These are phyloP conservation scores for Gnathonemus echidnorhynchus DNA, from an alignment of 2,113 vertebrate species.

Conservation along the genomic window DNA sequence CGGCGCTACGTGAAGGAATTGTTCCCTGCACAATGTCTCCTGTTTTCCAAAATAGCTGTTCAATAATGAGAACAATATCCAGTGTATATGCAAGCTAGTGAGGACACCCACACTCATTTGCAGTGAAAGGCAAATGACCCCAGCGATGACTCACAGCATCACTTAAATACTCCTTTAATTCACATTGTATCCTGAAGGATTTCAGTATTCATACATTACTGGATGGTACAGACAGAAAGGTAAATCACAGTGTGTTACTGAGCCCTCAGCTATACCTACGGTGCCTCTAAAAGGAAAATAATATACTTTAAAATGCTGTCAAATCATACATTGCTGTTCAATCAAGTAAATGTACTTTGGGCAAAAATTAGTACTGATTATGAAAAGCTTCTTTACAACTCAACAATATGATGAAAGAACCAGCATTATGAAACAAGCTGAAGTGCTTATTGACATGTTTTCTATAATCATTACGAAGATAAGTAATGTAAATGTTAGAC, in stretches of 20 bases:
- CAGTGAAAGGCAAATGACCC: constrained; percentile 67
- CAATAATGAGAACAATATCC: constrained; percentile 63
- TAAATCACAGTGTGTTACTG: background rate
- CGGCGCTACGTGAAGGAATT: background rate
- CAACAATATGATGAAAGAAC: background rate
- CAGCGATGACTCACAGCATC: constrained; percentile 64
- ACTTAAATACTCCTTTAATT: constrained; percentile 52
- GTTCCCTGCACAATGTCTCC: constrained; percentile 1
- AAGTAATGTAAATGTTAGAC: background rate
- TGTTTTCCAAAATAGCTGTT: constrained; percentile 35
- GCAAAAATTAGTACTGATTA: background rate
- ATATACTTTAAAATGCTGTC: background rate
- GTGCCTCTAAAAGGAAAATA: constrained; percentile 20
- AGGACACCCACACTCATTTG: constrained; percentile 69
- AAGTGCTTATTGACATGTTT: background rate
- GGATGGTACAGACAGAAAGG: constrained; percentile 14
- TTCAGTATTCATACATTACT: constrained; percentile 28
- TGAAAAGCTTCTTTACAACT: background rate
- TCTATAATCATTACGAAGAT: background rate
- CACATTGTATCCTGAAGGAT: constrained; percentile 43
- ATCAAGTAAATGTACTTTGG: background rate
- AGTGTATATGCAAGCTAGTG: constrained; percentile 62
- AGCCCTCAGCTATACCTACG: background rate
- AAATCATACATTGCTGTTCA: background rate
- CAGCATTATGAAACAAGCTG: background rate